Evolutionary conservation across 2,797 vertebrate species (phyloP).

Genomic region (Columba guinea): DNA sequence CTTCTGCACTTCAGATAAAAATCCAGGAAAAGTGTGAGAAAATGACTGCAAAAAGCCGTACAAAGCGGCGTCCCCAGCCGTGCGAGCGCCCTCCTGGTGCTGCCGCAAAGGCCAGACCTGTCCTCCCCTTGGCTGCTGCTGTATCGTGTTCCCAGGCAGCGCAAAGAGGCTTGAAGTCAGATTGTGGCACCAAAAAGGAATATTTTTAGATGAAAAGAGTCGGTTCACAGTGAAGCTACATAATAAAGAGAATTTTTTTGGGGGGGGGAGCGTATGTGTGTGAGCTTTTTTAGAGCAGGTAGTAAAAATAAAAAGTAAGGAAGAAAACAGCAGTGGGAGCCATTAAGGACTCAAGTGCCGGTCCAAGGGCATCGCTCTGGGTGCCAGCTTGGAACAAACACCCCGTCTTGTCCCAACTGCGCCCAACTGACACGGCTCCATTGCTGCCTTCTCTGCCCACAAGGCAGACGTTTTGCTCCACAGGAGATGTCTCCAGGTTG

Average conservation of each 20-base stretch:
- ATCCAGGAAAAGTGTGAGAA: background rate
- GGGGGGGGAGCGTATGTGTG: too few relatives aligned
- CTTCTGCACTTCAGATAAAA: background rate
- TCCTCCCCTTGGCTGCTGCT: background rate
- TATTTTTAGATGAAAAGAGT: conserved; percentile 57
- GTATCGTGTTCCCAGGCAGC: background rate
- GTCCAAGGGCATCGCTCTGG: background rate
- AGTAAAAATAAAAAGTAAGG: background rate
- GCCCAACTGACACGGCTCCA: background rate
- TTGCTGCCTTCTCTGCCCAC: background rate
- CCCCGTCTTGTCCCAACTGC: background rate
- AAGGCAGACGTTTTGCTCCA: background rate
- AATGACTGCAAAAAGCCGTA: background rate
- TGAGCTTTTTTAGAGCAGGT: background rate
- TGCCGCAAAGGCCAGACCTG: background rate
- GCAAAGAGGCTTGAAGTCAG: conserved; percentile 45
- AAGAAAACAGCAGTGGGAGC: background rate
- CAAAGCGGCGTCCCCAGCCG: background rate
- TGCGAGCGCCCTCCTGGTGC: background rate
- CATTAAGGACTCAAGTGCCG: background rate
- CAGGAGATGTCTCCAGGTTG: background rate
- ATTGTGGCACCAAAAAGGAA: conserved; percentile 34
- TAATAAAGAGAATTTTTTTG: background rate
- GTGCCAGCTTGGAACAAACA: background rate
- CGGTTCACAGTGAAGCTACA: background rate